Evolutionary conservation across 2,797 vertebrate species (phyloP).

Genomic region (Eremophila alpestris): DNA sequence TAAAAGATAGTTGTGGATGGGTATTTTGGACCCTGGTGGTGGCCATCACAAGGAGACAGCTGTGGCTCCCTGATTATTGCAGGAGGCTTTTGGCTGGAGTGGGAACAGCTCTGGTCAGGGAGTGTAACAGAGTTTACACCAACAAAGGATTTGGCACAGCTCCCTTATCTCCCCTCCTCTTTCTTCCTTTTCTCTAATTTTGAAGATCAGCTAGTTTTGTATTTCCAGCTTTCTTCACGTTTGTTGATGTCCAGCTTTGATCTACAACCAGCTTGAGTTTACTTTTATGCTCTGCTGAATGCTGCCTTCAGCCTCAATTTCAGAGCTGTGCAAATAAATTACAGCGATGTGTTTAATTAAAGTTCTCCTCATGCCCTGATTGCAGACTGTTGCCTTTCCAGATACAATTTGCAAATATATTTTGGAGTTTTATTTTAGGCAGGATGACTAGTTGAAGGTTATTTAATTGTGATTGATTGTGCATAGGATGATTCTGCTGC

Average conservation of each 20-base stretch:
- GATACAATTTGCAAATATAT: slow-evolving; percentile 26
- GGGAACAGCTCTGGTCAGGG: neutral
- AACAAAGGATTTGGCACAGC: neutral
- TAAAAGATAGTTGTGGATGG: neutral
- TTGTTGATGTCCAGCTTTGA: slow-evolving; percentile 45
- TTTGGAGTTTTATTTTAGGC: slow-evolving; percentile 6
- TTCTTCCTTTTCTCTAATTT: neutral
- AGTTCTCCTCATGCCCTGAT: slow-evolving; percentile 11
- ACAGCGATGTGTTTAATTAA: slow-evolving; percentile 42
- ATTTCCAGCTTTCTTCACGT: neutral
- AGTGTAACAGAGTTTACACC: neutral
- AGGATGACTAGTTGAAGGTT: slow-evolving; percentile 3
- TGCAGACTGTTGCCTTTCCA: neutral
- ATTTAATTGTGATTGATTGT: slow-evolving; percentile 6
- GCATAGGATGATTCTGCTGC: neutral
- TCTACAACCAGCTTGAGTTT: slow-evolving; percentile 39
- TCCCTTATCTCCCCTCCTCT: neutral
- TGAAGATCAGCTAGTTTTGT: neutral
- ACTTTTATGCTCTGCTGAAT: slow-evolving; percentile 54
- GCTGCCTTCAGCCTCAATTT: slow-evolving; percentile 48
- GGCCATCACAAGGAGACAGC: neutral
- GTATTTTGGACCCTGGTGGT: neutral
- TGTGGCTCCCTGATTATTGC: neutral
- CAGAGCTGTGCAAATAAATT: slow-evolving; percentile 55
- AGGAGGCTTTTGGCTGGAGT: neutral